Percentiles rank a stretch among this genome's conserved stretches.
Evolutionary conservation across 2,888 invertebrate genomes (phyloP).

Genomic region (Perizoma flavofasciatum): DNA sequence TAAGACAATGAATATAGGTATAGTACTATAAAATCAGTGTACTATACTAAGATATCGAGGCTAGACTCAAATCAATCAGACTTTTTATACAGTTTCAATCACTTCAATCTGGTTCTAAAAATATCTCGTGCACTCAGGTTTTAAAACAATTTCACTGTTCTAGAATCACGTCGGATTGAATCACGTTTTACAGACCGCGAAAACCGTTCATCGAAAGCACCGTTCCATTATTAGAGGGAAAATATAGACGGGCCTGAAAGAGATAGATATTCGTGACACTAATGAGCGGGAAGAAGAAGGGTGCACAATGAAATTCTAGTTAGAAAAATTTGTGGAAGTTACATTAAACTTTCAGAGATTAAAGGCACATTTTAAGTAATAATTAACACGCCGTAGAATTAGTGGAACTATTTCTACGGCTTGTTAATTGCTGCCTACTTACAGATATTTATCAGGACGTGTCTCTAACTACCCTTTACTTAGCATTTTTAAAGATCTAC

Average conservation of each 20-base stretch:
- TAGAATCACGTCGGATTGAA: constrained; percentile 12
- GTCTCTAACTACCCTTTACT: too few species aligned
- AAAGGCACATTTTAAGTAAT: too few species aligned
- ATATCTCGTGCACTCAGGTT: constrained; percentile 12
- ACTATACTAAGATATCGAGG: too few species aligned
- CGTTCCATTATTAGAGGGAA: constrained; percentile 43
- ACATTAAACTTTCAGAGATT: constrained; percentile 21
- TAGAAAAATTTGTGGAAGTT: constrained; percentile 13
- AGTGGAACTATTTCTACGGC: too few species aligned
- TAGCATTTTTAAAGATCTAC: too few species aligned
- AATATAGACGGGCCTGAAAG: constrained; percentile 39
- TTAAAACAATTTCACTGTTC: constrained; percentile 25
- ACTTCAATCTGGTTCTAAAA: constrained; percentile 12
- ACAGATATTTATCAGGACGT: too few species aligned
- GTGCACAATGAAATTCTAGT: constrained; percentile 14
- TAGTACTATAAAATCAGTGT: too few species aligned
- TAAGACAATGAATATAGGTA: too few species aligned
- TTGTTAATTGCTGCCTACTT: too few species aligned
- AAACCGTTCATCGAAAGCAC: constrained; percentile 32
- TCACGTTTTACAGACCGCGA: constrained; percentile 21
- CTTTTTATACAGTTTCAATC: neutral
- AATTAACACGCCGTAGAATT: too few species aligned
- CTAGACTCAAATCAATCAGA: too few species aligned
- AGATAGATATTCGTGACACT: constrained; percentile 28
- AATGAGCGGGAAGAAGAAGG: constrained; percentile 32